These are phyloP conservation scores for Nomada hirtipes DNA, from an alignment of 2,888 invertebrate species.

Conservation along the genomic window DNA sequence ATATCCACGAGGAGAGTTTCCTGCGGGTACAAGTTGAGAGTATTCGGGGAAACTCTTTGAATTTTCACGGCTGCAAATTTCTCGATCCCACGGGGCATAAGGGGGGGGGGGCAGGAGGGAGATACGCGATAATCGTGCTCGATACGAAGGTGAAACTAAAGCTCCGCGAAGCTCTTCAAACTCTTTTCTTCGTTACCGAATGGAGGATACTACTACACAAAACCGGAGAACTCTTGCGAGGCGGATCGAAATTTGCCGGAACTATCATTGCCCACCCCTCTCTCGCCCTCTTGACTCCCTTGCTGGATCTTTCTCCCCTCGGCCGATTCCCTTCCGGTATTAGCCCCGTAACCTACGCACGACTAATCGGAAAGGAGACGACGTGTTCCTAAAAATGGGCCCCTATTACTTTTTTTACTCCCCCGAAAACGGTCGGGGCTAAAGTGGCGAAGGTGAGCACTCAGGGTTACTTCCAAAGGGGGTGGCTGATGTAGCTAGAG, in stretches of 20 bases:
- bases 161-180: background rate
- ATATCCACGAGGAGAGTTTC: background rate
- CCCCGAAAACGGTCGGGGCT: constrained; percentile 16
- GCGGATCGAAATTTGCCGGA: constrained; percentile 23
- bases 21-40: background rate
- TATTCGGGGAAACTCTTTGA: background rate
- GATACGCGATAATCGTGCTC: background rate
- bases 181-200: background rate
- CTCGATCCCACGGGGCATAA: background rate
- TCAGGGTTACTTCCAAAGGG: constrained; percentile 35
- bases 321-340: constrained; percentile 40
- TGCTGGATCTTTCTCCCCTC: constrained; percentile 1
- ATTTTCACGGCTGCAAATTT: constrained; percentile 21
- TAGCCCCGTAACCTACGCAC: constrained; percentile 44
- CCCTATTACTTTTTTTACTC: constrained; percentile 52
- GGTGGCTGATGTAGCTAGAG: constrained; percentile 56
- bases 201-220: background rate
- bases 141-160: background rate
- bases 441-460: constrained; percentile 55
- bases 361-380: constrained; percentile 68
- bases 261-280: constrained; percentile 38
- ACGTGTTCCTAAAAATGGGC: constrained; percentile 60
- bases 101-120: background rate
- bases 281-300: constrained; percentile 7
- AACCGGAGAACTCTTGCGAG: background rate